Conservation (phyloP, 2,113 vertebrate species). For the Panthera tigris region DNA sequence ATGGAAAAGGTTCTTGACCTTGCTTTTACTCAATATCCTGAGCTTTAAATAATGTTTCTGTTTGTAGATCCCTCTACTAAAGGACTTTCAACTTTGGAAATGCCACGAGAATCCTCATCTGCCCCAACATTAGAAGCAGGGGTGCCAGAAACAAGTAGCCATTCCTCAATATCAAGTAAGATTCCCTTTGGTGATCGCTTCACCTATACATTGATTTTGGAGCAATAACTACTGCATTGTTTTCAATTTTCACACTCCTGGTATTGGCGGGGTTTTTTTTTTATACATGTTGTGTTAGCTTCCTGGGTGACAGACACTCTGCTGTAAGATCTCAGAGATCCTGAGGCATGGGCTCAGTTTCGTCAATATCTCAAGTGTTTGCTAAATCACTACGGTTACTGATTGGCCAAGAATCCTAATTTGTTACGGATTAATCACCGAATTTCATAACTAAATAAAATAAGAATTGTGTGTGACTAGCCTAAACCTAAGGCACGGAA, state of each 20-base stretch:
- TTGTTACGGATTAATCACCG: constrained; percentile 47
- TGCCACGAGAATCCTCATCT: constrained; percentile 95
- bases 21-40: background rate
- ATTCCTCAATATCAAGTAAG: constrained; percentile 97
- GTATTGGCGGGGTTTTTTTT: background rate
- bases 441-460: constrained; percentile 49
- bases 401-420: constrained; percentile 35
- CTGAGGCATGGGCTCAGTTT: background rate
- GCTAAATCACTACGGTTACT: background rate
- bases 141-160: constrained; percentile 94
- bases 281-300: background rate
- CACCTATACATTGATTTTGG: constrained; percentile 4
- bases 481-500: background rate
- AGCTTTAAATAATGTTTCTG: constrained; percentile 73
- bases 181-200: constrained; percentile 25
- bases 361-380: background rate
- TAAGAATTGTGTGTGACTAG: background rate
- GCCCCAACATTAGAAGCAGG: constrained; percentile 95
- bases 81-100: constrained; percentile 95
- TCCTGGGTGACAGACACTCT: background rate
- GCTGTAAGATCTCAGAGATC: background rate
- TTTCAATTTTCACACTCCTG: constrained; percentile 26
- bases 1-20: background rate
- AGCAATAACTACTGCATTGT: background rate
- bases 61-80: constrained; percentile 91